Evolutionary conservation across 2,888 invertebrate species (phyloP).

Genomic region (Suillia variegata): DNA sequence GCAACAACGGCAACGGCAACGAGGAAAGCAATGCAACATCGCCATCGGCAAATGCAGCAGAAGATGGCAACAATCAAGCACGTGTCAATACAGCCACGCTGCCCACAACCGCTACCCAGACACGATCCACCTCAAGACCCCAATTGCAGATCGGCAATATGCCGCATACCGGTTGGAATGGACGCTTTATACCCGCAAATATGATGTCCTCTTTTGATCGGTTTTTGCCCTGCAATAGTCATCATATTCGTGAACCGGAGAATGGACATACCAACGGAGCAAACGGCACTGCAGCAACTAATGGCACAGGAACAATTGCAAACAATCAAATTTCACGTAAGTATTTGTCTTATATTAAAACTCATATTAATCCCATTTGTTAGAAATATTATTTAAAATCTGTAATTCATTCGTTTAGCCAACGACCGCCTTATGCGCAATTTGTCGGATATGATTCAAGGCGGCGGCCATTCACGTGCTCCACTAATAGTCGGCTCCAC

Average conservation of each 20-base stretch:
- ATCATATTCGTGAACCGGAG: constrained; percentile 66
- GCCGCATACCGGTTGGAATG: constrained; percentile 63
- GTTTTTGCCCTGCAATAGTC: constrained; percentile 75
- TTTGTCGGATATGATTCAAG: constrained; percentile 18
- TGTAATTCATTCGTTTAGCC: no score
- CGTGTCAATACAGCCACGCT: constrained; percentile 71
- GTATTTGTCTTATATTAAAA: not conserved
- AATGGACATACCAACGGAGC: constrained; percentile 27
- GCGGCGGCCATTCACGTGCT: not conserved
- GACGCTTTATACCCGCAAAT: constrained; percentile 57
- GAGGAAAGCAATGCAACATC: constrained; percentile 61
- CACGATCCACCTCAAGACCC: constrained; percentile 71
- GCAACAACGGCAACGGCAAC: constrained; percentile 68
- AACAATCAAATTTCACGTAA: not conserved
- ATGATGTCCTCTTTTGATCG: constrained; percentile 60
- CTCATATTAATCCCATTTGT: no score
- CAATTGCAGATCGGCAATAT: constrained; percentile 70
- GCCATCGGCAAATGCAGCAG: constrained; percentile 15
- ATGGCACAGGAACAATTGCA: constrained; percentile 2
- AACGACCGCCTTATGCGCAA: constrained; percentile 28
- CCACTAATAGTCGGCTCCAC: constrained; percentile 30
- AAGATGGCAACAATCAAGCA: constrained; percentile 33
- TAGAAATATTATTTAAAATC: no score
- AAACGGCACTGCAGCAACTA: constrained; percentile 11
- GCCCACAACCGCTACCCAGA: constrained; percentile 74